Conservation (phyloP, 2,888 invertebrate genomes). For the Strigamia transsilvanica region DNA sequence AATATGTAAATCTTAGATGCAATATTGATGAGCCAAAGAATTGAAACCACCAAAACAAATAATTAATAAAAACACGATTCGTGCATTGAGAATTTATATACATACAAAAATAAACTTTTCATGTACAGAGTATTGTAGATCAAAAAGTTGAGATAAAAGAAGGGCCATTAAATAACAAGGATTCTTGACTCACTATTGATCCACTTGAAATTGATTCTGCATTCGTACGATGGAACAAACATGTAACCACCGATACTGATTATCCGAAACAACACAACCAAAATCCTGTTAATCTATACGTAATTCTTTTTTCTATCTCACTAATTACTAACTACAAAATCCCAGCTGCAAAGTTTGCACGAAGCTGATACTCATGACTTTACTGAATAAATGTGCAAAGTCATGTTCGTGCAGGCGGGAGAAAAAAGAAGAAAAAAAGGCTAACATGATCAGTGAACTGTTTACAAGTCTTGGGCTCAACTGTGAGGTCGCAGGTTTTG, state of each 20-base stretch:
- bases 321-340: conserved; percentile 39
- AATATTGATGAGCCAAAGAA: neutral
- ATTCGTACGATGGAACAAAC: conserved; percentile 16
- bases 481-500: neutral
- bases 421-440: neutral
- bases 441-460: conserved; percentile 25
- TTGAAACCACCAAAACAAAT: neutral
- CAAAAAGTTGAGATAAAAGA: neutral
- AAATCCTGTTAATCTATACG: conserved; percentile 17
- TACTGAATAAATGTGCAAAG: conserved; percentile 19
- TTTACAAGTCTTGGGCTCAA: neutral
- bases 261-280: conserved; percentile 22
- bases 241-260: conserved; percentile 32
- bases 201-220: conserved; percentile 22
- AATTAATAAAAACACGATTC: neutral
- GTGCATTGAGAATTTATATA: no score
- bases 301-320: neutral
- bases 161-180: neutral
- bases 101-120: no score
- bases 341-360: conserved; percentile 36
- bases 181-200: neutral
- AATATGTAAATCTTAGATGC: neutral
- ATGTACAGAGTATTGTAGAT: neutral
- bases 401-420: neutral
- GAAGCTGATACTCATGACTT: conserved; percentile 33